Base-by-base conservation (phyloP, 2,888 invertebrate genomes). In the Eumerus sabulonum region DNA sequence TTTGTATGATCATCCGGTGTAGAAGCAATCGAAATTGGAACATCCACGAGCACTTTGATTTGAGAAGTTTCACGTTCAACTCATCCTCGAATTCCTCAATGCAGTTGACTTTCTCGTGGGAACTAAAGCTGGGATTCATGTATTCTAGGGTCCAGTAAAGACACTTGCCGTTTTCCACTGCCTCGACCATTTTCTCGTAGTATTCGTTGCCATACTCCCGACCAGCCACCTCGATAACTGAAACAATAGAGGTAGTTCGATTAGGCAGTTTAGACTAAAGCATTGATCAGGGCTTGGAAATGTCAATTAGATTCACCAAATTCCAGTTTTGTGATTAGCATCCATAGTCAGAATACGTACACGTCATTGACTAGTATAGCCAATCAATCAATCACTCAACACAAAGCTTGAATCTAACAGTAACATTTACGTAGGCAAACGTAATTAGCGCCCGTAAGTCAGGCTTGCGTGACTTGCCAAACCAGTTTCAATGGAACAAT, bases 141-240 rank as follows among this genome's bases (percentile, higher is more conserved):
- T 59, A 67, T 0, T 72, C 54, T 1, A 88, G 87, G 9, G 84
- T 79, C 93, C 93, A 93, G 11, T 89, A 86, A 36, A 90, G 88
- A 76, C 90, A 90, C 79, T 90, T 90, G 0, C 94, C 94, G 85
- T 94, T 93, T 57, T 93, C 93, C 0, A 94, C 91, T 0, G 91
- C 91, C 4, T 91, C 86, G 0, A 94, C 92, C 93, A 96, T 93
- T 84, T 89, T 90, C 16, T 94, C 93, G 1, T 92, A 90, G 83
- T 92, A 92, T 12, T 91, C 90, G 9, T 76, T 62, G 0, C 96
- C 96, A 84, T 96, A 96, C 88, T 96, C 96, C 0, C 93, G 93
- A 68, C 93, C 92, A 1, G 94, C 93, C 5, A 95, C 93, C 90
- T 96, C 96, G 82, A 96, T 93, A 66, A 95, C 95, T 95, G 90